Conservation (phyloP, 2,113 vertebrate genomes). For the Malurus alboscapulatus region DNA sequence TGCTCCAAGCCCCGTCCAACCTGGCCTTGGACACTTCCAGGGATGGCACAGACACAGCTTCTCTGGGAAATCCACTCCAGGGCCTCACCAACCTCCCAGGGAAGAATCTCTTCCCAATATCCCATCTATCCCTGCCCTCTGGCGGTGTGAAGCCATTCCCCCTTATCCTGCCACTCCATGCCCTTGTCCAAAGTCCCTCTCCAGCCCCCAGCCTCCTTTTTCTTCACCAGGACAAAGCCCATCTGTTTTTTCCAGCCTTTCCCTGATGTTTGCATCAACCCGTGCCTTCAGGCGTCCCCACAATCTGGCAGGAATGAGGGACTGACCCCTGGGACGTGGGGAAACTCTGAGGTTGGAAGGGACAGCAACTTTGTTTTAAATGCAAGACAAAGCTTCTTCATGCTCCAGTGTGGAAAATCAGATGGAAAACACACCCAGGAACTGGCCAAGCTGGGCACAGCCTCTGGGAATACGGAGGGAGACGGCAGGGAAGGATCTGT, state of each 20-base stretch:
- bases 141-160: not conserved
- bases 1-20: not conserved
- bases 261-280: not conserved
- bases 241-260: not conserved
- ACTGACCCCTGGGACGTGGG: not conserved
- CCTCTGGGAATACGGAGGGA: accelerated
- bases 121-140: not conserved
- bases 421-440: not conserved
- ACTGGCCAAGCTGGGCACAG: not conserved
- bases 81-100: accelerated
- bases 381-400: not conserved
- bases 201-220: not conserved
- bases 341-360: accelerated
- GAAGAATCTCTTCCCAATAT: not conserved
- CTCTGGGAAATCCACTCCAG: not conserved
- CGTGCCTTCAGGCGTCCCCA: not conserved
- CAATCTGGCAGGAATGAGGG: not conserved
- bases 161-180: not conserved
- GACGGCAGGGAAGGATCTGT: not conserved
- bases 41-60: not conserved
- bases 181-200: not conserved
- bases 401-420: accelerated
- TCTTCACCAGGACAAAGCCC: not conserved
- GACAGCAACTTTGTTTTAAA: not conserved
- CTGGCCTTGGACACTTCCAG: not conserved